phyloP scores from a whole-genome alignment of 2,113 vertebrate genomes.

The Corythaeola cristata region DNA sequence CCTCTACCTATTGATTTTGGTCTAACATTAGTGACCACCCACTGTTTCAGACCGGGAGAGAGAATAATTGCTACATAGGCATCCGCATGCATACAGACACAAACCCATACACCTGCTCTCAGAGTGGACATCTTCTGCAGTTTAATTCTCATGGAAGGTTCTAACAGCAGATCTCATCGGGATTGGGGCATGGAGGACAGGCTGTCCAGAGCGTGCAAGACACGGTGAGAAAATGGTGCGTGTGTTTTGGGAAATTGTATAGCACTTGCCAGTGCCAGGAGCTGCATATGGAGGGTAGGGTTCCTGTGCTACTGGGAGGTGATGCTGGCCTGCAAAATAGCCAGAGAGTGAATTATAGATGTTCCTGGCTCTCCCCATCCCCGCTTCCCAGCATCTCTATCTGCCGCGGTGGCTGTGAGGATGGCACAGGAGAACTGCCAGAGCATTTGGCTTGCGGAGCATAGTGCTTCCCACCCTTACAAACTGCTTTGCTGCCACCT shows the following conservation, averaged over 20 bases:
- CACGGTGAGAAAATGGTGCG: accelerated
- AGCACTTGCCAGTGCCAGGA: not conserved
- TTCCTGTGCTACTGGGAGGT: not conserved
- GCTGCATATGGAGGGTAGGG: not conserved
- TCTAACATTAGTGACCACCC: slow-evolving; percentile 38
- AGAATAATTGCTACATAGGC: slow-evolving; percentile 35
- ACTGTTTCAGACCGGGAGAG: not conserved
- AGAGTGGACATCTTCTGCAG: not conserved
- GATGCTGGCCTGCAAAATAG: not conserved
- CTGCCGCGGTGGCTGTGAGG: accelerated
- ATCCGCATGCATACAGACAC: not conserved
- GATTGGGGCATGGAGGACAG: not conserved
- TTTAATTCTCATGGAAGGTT: not conserved
- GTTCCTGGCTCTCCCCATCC: not conserved
- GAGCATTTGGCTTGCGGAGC: not conserved
- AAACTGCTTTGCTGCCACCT: not conserved
- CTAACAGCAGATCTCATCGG: not conserved
- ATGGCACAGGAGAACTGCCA: not conserved
- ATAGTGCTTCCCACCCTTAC: not conserved
- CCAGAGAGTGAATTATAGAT: not conserved
- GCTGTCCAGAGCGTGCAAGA: not conserved
- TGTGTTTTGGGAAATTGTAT: not conserved
- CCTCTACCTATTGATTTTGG: slow-evolving; percentile 57
- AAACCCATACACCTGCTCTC: not conserved
- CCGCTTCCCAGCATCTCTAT: not conserved